Base-by-base conservation (phyloP, 35 echinoderm and acorn worm genomes). In the Hemicentrotus pulcherrimus region DNA sequence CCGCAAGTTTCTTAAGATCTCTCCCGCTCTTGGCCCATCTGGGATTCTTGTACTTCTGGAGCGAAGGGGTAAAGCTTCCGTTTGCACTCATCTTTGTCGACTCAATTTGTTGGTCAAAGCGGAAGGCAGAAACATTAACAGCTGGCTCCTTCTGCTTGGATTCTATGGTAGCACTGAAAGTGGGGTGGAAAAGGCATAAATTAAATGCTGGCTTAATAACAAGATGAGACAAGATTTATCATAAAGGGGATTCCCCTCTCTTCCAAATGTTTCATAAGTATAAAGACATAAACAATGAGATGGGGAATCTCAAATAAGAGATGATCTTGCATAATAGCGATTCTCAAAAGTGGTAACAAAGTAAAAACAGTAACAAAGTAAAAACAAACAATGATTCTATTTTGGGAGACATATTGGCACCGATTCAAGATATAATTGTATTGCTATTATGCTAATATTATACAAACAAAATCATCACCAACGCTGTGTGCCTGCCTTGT, bases 21-120 rank as follows among this genome's bases (percentile, higher is more conserved):
- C 86, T 47, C 46, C 94, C 94, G 5, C 31, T 95, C 15, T 46
- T 32, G 33, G 94, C 94, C 94, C 94, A 95, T 24, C 15, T 88
- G 22, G 94, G 94, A 88, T 95, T 32, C 41, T 50, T 87, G 86
- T 95, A 95, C 46, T 9, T 15, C 32, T 48, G 33, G 4, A 61
- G 12, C 14, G 65, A 52, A 18, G 94, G 94, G 18, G 94, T 87
- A 85, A 32, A 6, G 47, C 22, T 32, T 9, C 94, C 94, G 12
- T 86, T 87, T n/a, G 24, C 6, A 22, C 78, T 28, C 32, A 48
- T 47, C 45, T 13, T 50, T 2, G 46, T 58, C 5, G 91, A 48
- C 47, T 31, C 48, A 28, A 31, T 9, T 14, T 19, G 45, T 24
- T 4, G 30, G 16, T 47, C 14, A 28, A 93, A 93, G 0, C 58